These are phyloP conservation scores for Urocynchramus pylzowi DNA, from an alignment of 2,113 vertebrate species.

Conservation along the genomic window DNA sequence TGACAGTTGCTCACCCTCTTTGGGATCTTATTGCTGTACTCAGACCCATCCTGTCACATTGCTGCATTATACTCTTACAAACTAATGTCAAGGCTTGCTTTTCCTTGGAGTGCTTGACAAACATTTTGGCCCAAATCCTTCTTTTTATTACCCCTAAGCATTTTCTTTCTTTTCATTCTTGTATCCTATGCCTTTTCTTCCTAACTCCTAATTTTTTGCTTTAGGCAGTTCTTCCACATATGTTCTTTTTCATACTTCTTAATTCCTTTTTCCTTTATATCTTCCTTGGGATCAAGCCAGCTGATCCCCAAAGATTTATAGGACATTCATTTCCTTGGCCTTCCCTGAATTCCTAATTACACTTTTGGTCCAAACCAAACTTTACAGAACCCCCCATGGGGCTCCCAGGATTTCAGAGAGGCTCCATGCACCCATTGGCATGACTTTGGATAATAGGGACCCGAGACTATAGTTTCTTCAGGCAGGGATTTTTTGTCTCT, in stretches of 20 bases:
- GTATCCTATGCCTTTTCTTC: not conserved
- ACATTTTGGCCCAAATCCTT: not conserved
- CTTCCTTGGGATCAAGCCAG: not conserved
- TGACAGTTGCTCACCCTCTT: constrained; percentile 2
- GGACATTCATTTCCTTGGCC: not conserved
- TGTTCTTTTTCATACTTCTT: not conserved
- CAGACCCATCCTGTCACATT: not conserved
- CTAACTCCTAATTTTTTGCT: not conserved
- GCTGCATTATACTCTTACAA: not conserved
- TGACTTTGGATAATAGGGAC: not conserved
- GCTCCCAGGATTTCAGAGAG: not conserved
- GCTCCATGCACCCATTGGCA: accelerated
- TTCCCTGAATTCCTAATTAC: not conserved
- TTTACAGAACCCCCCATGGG: not conserved
- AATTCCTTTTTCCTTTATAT: not conserved
- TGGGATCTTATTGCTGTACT: not conserved
- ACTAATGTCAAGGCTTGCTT: not conserved
- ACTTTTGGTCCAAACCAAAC: not conserved
- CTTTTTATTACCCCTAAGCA: not conserved
- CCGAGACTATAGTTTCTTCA: not conserved
- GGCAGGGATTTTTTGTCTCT: not conserved
- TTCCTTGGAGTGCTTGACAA: not conserved
- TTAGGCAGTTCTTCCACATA: not conserved
- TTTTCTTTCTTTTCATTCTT: not conserved
- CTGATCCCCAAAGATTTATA: not conserved